Conservation (phyloP, 2,888 invertebrate species). For the Plebejus melissa region DNA sequence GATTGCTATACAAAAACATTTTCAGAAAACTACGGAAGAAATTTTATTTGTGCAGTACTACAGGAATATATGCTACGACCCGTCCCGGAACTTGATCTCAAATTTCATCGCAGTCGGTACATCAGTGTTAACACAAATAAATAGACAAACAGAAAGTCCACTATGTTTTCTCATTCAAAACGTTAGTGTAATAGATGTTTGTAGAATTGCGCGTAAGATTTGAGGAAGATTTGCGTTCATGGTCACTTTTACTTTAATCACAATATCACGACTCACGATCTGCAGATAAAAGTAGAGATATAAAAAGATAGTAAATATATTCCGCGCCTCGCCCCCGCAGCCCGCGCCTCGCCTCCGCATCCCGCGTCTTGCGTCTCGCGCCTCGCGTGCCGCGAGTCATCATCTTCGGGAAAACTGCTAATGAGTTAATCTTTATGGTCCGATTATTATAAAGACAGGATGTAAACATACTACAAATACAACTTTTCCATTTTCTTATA, state of each 20-base stretch:
- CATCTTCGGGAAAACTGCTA: conserved; percentile 2
- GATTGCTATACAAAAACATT: background rate
- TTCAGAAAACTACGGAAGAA: background rate
- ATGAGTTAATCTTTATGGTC: conserved; percentile 9
- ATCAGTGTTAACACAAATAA: too few species aligned
- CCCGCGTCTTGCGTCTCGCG: background rate
- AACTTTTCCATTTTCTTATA: background rate
- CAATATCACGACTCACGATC: background rate
- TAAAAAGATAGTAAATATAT: background rate
- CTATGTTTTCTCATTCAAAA: too few species aligned
- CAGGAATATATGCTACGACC: too few species aligned
- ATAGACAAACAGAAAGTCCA: too few species aligned
- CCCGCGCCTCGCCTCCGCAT: too few species aligned
- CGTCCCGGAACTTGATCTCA: too few species aligned
- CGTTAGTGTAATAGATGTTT: background rate
- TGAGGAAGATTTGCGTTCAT: background rate
- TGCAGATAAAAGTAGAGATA: background rate
- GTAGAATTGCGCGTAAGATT: background rate
- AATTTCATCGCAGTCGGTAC: too few species aligned
- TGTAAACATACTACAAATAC: background rate
- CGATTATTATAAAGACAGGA: background rate
- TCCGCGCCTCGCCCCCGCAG: background rate
- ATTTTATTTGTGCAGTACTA: background rate
- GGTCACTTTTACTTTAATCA: background rate
- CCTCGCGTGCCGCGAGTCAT: background rate